Evolutionary conservation across 1,140 invertebrate species (phyloP).

Genomic region (Mesaphorura yosii): DNA sequence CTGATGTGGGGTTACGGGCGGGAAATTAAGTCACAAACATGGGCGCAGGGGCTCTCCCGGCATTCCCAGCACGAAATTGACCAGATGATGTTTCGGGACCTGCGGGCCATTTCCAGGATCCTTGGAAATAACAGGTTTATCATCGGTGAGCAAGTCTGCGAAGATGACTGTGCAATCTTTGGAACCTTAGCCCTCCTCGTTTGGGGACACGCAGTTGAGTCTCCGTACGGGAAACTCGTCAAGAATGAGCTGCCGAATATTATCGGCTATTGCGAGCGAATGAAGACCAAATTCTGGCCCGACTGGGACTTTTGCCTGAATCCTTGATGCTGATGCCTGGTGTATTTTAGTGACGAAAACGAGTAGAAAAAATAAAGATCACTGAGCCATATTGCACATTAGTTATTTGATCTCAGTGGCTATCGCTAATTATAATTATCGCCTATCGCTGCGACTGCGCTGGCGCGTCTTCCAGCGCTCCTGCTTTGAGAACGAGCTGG

Average conservation of each 20-base stretch:
- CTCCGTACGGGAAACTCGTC: no score
- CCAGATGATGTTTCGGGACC: slow-evolving; percentile 18
- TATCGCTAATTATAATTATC: no score
- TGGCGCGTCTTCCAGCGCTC: no score
- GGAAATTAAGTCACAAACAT: neutral
- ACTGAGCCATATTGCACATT: no score
- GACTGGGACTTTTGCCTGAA: no score
- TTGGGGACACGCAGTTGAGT: neutral
- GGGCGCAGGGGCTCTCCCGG: slow-evolving; percentile 24
- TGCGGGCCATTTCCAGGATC: slow-evolving; percentile 19
- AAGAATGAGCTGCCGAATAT: slow-evolving; percentile 1
- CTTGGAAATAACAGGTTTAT: slow-evolving; percentile 36
- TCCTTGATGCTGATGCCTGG: no score
- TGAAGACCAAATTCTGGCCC: neutral
- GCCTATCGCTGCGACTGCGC: no score
- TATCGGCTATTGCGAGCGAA: neutral
- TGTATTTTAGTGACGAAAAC: no score
- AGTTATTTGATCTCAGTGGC: no score
- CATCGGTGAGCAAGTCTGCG: slow-evolving; percentile 34
- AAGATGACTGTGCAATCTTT: slow-evolving; percentile 39
- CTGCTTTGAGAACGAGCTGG: no score
- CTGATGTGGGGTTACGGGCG: neutral
- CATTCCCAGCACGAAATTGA: slow-evolving; percentile 24
- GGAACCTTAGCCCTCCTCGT: slow-evolving; percentile 33
- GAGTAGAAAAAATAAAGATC: no score